Evolutionary conservation across 2,797 vertebrate species (phyloP), one percentile per base, ranked within the genome.

Genomic region (Neosalanx taihuensis): DNA sequence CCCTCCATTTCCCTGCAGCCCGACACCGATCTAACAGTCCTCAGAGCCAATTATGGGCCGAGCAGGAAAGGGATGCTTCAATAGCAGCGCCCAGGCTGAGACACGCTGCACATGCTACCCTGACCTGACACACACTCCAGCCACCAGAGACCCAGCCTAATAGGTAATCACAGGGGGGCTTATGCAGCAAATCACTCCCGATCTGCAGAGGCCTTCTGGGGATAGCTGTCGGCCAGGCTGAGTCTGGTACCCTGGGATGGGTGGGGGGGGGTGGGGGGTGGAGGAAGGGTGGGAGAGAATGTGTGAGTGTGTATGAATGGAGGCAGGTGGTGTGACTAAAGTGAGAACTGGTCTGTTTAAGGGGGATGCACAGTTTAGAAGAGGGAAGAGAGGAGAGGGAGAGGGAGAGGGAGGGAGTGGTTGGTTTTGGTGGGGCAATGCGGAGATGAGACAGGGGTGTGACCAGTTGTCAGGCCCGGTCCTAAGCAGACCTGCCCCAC

Each of bases 281-380:
- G 49, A 53, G 49, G 49, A 3, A 3, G 87, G 72, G 81, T 72
- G n/a, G 1, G 56, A 7, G 56, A 20, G 18, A 2, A n/a, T 58
- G 56, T 20, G 57, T 58, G 58, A 12, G 20, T 93, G 91, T 88
- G 90, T 86, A 86, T 41, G 94, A 96, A 95, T 95, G 92, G 91
- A 93, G 95, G 97, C 97, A 98, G 97, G 96, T 99, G 97, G 97
- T 97, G 96, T 97, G 95, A 96, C 95, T 96, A 95, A 91, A 98
- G 95, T 91, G 88, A 91, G 89, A 92, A 92, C 93, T 92, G 82
- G 58, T 87, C 90, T 93, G 91, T 95, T 95, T 93, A 94, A 92
- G 90, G 89, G 88, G 91, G 88, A 86, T 84, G 83, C 83, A 77
- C 85, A 83, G 83, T 83, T 83, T 83, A 75, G 83, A 64, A 62